Percentiles rank a stretch among this genome's conserved stretches.
These are phyloP conservation scores for Cyprinella venusta DNA, from an alignment of 2,797 vertebrate species.

Conservation along the genomic window DNA sequence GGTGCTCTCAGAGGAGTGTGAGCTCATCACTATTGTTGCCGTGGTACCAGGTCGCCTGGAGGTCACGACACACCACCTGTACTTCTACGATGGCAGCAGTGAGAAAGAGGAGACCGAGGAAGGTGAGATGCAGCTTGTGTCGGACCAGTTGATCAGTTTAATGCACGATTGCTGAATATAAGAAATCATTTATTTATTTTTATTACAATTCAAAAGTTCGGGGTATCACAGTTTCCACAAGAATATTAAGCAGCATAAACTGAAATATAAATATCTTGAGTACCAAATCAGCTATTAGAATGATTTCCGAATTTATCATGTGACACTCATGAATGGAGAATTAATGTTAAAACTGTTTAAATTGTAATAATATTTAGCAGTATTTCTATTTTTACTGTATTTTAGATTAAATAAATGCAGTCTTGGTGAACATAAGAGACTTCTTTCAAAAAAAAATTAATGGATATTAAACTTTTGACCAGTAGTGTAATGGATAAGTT, in stretches of 20 bases:
- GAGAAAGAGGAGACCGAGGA: constrained; percentile 97
- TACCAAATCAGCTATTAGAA: not conserved
- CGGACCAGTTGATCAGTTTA: too few species aligned
- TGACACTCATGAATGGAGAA: not conserved
- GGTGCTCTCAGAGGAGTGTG: constrained; percentile 93
- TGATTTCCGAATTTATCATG: not conserved
- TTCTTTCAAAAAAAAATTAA: not conserved
- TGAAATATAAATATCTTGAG: not conserved
- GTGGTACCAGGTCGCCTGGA: constrained; percentile 91
- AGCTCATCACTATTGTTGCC: constrained; percentile 92
- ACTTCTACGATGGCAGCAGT: constrained; percentile 91
- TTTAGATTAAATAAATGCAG: not conserved
- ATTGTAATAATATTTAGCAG: not conserved
- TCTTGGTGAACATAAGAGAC: not conserved
- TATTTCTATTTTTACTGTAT: not conserved
- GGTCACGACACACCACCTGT: constrained; percentile 93
- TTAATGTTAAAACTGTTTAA: not conserved
- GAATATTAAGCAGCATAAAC: not conserved
- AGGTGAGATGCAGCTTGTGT: constrained; percentile 71
- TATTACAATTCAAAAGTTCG: too few species aligned
- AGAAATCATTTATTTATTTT: too few species aligned
- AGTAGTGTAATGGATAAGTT: too few species aligned
- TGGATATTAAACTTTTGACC: not conserved
- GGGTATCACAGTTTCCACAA: not conserved
- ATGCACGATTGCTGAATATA: not conserved